Conservation (phyloP, 2,888 invertebrate species). For the Sipunculus nudus region DNA sequence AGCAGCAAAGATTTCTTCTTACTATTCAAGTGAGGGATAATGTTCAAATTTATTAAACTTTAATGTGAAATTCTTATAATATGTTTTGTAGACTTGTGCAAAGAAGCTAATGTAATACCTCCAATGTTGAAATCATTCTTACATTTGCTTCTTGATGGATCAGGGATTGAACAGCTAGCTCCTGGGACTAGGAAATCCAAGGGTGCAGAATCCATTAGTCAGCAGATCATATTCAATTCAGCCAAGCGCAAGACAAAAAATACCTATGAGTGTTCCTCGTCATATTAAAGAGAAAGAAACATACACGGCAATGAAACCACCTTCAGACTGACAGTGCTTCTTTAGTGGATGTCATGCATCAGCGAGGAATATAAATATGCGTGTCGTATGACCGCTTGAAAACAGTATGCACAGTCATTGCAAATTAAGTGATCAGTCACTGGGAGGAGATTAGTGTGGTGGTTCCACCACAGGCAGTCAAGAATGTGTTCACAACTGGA, state of each 20-base stretch:
- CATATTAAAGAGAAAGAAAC: background rate
- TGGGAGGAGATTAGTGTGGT: background rate
- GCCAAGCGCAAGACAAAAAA: background rate
- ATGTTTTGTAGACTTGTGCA: too few species aligned
- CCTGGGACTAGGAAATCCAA: background rate
- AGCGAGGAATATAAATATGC: background rate
- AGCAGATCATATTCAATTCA: slow-evolving; percentile 2
- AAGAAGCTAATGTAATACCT: background rate
- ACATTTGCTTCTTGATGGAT: background rate
- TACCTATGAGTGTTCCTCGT: background rate
- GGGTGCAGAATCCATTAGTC: background rate
- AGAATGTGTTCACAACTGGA: slow-evolving; percentile 1
- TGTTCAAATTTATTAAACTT: too few species aligned
- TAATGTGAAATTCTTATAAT: too few species aligned
- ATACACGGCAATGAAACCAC: background rate
- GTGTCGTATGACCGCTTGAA: background rate
- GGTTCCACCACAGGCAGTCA: background rate
- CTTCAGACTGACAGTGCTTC: slow-evolving; percentile 1
- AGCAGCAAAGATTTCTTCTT: too few species aligned
- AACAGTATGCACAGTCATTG: background rate
- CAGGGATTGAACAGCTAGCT: background rate
- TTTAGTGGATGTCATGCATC: background rate
- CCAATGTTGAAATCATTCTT: background rate
- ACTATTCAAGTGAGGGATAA: too few species aligned
- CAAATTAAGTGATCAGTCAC: background rate